Evolutionary conservation across 2,113 vertebrate species (phyloP), one percentile per base, ranked within the genome.

Genomic region (Zonotrichia leucophrys): DNA sequence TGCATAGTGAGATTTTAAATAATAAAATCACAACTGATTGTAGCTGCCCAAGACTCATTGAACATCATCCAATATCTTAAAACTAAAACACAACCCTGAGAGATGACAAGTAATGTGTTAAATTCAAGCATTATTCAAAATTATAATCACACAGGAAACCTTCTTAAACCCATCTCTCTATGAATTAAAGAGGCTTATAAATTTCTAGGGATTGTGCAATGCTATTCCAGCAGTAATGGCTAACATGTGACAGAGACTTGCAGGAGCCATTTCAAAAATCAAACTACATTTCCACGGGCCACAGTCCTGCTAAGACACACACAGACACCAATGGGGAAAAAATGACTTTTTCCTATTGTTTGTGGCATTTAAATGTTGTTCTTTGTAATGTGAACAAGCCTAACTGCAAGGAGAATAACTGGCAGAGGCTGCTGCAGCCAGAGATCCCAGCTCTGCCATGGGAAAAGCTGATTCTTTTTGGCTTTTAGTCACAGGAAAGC

Each of bases 171-270:
- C 80, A 70, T 68, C 80, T 77, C 86, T 90, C 80, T 47, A 49
- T 44, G 86, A 97, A 92, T 83, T 92, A 90, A 90, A 95, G 89
- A 92, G 83, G 83, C 64, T 96, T 89, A 94, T 46, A 89, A 42
- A 93, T 93, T 70, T 63, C 89, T 24, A 47, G 62, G 59, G 47
- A 70, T 80, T 92, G 50, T 89, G 73, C 83, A 90, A 41, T 41
- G 83, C 56, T 67, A 7, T 30, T 59, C 56, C 66, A 89, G 60
- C 81, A 87, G 60, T 33, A 58, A 89, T 39, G 86, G 84, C 87
- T 78, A 75, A 64, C 41, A 37, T 9, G 42, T 82, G 92, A 82
- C 91, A 83, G 72, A 2, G 15, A 64, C 87, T 90, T 59, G 87
- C 69, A 81, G 80, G 23, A 90, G 81, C 80, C 94, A 87, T 93